A percentile compares a stretch with the other conserved stretches of the same genome.
Conservation (phyloP, 2,113 vertebrate genomes). For the Hyla sarda region DNA sequence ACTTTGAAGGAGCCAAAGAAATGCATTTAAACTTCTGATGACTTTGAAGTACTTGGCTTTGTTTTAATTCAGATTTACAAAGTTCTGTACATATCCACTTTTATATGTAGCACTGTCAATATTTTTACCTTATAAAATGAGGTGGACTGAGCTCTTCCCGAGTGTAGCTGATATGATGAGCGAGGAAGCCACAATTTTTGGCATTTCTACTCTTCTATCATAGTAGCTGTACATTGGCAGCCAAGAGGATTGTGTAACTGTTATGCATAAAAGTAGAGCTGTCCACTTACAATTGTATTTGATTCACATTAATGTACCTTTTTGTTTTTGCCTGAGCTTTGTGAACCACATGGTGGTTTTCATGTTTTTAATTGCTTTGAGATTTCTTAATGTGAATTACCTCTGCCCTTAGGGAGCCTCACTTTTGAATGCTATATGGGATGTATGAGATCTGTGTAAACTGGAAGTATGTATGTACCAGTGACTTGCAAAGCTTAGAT, state of each 20-base stretch:
- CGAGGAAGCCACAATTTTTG: not conserved
- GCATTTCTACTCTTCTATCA: not conserved
- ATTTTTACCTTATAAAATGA: slow-evolving; percentile 15
- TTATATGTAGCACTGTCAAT: slow-evolving; percentile 52
- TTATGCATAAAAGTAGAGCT: slow-evolving; percentile 20
- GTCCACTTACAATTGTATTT: slow-evolving; percentile 56
- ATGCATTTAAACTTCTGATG: slow-evolving; percentile 79
- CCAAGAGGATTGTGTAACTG: slow-evolving; percentile 57
- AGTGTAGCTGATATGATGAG: not conserved
- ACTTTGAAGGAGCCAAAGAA: slow-evolving; percentile 81
- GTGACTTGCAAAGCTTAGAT: slow-evolving; percentile 68
- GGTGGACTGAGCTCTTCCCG: slow-evolving; percentile 20
- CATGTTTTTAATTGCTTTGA: slow-evolving; percentile 70
- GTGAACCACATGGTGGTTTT: slow-evolving; percentile 72
- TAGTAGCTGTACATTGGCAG: not conserved
- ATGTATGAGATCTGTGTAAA: slow-evolving; percentile 73
- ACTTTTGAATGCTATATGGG: slow-evolving; percentile 89
- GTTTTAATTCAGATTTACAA: slow-evolving; percentile 74
- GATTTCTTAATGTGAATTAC: slow-evolving; percentile 73
- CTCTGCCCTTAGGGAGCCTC: slow-evolving; percentile 86
- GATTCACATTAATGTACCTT: slow-evolving; percentile 64
- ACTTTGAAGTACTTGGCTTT: slow-evolving; percentile 68
- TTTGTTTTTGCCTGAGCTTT: slow-evolving; percentile 72
- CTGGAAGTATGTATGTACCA: slow-evolving; percentile 75
- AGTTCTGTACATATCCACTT: slow-evolving; percentile 60